Conservation (phyloP, 2,797 vertebrate species). For the Amazona finschi region DNA sequence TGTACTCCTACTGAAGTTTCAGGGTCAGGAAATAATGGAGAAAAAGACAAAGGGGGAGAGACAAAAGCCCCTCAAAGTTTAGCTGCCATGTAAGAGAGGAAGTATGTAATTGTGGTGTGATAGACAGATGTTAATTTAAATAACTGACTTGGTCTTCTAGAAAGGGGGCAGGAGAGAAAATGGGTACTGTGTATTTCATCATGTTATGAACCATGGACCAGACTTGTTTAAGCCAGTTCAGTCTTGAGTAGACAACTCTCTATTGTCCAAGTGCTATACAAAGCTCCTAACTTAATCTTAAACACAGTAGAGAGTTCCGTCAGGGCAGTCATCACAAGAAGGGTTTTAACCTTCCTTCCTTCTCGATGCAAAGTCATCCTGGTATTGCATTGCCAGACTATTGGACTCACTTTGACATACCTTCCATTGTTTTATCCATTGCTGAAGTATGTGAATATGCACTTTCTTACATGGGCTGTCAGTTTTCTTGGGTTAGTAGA, state of each 20-base stretch:
- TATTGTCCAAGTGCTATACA: background rate
- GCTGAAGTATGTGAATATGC: background rate
- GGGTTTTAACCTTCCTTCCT: background rate
- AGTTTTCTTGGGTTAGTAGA: background rate
- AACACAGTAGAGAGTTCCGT: rapidly evolving
- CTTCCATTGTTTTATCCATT: background rate
- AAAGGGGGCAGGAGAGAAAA: background rate
- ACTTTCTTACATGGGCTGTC: background rate
- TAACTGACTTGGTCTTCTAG: background rate
- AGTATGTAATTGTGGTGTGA: background rate
- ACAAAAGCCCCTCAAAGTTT: background rate
- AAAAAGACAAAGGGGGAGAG: background rate
- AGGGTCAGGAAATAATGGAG: background rate
- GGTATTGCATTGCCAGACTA: background rate
- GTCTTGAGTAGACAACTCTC: background rate
- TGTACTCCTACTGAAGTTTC: background rate
- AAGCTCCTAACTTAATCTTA: background rate
- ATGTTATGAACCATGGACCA: background rate
- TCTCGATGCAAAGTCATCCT: background rate
- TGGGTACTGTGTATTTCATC: background rate
- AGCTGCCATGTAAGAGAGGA: background rate
- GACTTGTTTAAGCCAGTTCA: background rate
- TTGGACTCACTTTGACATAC: background rate
- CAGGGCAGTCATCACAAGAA: background rate
- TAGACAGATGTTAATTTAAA: background rate